Evolutionary conservation across 2,888 invertebrate genomes (phyloP).

Genomic region (Tiphia femorata): DNA sequence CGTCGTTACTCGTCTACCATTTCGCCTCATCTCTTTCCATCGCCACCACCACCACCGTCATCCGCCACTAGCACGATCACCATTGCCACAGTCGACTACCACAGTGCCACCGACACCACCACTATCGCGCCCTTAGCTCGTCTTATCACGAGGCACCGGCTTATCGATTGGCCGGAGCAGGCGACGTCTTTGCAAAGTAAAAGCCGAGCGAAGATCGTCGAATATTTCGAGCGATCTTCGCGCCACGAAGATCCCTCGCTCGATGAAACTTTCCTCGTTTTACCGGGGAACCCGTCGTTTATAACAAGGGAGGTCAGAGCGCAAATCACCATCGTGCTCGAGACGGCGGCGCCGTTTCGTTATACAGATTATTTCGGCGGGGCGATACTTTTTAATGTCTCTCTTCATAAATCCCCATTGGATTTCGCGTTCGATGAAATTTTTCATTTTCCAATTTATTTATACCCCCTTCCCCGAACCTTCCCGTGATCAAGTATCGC

Average conservation of each 20-base stretch:
- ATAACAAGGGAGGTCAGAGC: neutral
- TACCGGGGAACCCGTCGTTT: neutral
- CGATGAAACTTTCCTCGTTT: neutral
- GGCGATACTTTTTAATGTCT: no score
- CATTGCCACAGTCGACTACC: neutral
- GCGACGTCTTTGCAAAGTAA: conserved; percentile 33
- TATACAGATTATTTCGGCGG: no score
- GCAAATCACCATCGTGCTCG: neutral
- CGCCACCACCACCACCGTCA: no score
- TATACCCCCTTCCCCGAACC: no score
- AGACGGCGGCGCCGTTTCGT: neutral
- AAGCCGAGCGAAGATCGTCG: no score
- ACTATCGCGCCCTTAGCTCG: conserved; percentile 18
- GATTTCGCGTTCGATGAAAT: no score
- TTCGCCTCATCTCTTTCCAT: no score
- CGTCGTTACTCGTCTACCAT: neutral
- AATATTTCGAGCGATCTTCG: conserved; percentile 9
- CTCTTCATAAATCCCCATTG: no score
- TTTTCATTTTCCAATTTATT: no score
- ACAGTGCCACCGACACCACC: conserved; percentile 6
- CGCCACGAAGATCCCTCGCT: neutral
- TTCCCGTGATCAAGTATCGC: no score
- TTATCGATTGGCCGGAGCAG: conserved; percentile 34
- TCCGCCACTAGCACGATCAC: no score
- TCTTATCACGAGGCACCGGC: conserved; percentile 31